Evolutionary conservation across 1,140 invertebrate genomes (phyloP).

Genomic region (Zaprionus lachaisei): DNA sequence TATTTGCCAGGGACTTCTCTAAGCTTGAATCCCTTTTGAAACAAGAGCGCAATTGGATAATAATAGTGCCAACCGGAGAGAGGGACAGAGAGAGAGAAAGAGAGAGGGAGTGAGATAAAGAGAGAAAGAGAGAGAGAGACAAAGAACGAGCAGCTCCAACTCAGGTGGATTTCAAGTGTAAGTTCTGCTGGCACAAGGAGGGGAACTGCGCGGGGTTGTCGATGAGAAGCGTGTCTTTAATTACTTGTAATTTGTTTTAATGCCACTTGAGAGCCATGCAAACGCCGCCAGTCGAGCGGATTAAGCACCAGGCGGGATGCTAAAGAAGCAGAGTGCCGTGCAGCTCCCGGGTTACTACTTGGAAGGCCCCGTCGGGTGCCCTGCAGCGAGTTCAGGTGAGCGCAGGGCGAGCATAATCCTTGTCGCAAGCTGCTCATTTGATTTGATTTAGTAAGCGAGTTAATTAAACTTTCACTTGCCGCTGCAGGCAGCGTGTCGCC

Average conservation of each 20-base stretch:
- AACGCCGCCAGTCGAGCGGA: conserved; percentile 43
- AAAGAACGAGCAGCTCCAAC: not conserved
- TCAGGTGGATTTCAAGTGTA: conserved; percentile 21
- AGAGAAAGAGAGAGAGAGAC: not conserved
- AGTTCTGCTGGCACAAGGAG: conserved; percentile 12
- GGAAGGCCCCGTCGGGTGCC: not conserved
- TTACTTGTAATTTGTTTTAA: conserved; percentile 83
- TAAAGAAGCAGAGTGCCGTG: conserved; percentile 20
- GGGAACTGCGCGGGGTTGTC: not conserved
- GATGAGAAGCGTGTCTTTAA: conserved; percentile 69
- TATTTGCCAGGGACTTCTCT: not conserved
- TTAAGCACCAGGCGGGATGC: conserved; percentile 39
- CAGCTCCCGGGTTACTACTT: not conserved
- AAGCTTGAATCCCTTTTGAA: not conserved
- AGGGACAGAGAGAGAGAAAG: not conserved
- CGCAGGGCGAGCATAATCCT: conserved; percentile 31
- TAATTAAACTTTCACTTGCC: conserved; percentile 73
- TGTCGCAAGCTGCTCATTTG: conserved; percentile 65
- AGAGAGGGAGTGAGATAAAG: not conserved
- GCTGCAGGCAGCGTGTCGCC: conserved; percentile 29
- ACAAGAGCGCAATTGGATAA: not conserved
- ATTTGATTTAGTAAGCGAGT: conserved; percentile 77
- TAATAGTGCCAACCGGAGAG: not conserved
- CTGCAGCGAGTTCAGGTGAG: conserved; percentile 23
- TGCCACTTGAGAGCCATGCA: conserved; percentile 66